These are phyloP conservation scores for Drosophila repleta DNA, from an alignment of 1,140 invertebrate genomes.

Conservation along the genomic window DNA sequence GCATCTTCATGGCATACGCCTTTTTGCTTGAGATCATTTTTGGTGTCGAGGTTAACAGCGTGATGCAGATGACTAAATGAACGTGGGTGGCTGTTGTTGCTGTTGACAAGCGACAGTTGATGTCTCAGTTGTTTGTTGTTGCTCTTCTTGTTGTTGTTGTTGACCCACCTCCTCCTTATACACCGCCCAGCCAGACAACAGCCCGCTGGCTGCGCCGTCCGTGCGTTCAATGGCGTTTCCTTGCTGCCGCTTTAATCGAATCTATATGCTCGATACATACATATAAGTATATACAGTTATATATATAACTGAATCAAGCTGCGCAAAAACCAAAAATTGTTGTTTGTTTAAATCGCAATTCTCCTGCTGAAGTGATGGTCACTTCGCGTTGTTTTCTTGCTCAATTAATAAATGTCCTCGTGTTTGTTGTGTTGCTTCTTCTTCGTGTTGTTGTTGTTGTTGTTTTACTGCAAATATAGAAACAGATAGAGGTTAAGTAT, in stretches of 20 bases:
- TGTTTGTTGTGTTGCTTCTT: slow-evolving; percentile 3
- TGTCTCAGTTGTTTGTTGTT: slow-evolving; percentile 23
- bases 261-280: slow-evolving; percentile 21
- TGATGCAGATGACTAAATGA: slow-evolving; percentile 3
- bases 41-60: slow-evolving; percentile 46
- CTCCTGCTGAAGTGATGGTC: slow-evolving; percentile 36
- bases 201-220: slow-evolving; percentile 63
- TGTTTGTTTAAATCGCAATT: slow-evolving; percentile 63
- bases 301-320: neutral
- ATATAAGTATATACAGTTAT: slow-evolving; percentile 7
- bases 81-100: slow-evolving; percentile 42
- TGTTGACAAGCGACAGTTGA: slow-evolving; percentile 32
- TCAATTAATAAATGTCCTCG: slow-evolving; percentile 30
- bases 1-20: slow-evolving; percentile 89
- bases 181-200: slow-evolving; percentile 68
- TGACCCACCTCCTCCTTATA: slow-evolving; percentile 42
- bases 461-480: slow-evolving; percentile 27
- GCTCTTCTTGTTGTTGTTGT: slow-evolving; percentile 28
- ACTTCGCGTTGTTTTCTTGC: slow-evolving; percentile 21
- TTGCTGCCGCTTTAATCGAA: slow-evolving; percentile 37
- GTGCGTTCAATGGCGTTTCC: slow-evolving; percentile 78
- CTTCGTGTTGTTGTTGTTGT: slow-evolving; percentile 18
- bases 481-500: slow-evolving; percentile 21
- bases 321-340: slow-evolving; percentile 26
- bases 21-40: slow-evolving; percentile 89